A percentile compares a stretch with the other conserved stretches of the same genome.
Evolutionary conservation across 2,113 vertebrate species (phyloP).

Genomic region (Ondatra zibethicus): DNA sequence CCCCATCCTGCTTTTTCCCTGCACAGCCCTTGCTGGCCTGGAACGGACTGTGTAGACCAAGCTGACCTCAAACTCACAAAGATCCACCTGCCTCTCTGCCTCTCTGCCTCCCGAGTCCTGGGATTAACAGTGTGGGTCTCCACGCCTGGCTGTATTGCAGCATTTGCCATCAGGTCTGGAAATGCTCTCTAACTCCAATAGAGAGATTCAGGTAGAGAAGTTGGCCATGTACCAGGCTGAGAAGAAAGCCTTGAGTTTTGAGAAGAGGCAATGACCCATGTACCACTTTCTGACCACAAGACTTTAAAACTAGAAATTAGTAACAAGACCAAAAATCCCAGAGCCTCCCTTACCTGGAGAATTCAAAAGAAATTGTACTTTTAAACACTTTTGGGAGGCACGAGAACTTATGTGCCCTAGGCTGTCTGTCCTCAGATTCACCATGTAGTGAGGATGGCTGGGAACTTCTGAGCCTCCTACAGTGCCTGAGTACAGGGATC

Average conservation of each 20-base stretch:
- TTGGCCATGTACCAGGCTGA: neutral
- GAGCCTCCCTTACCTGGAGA: neutral
- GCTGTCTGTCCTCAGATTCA: neutral
- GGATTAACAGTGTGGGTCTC: neutral
- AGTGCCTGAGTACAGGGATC: neutral
- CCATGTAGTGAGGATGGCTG: neutral
- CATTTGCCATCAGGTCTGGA: neutral
- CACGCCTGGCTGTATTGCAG: neutral
- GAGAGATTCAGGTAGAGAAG: neutral
- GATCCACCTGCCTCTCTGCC: neutral
- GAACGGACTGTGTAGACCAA: neutral
- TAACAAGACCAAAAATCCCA: neutral
- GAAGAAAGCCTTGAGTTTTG: constrained; percentile 7
- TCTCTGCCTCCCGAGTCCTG: neutral
- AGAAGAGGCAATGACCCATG: neutral
- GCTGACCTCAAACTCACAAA: neutral
- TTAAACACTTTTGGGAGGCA: neutral
- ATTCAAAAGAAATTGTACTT: neutral
- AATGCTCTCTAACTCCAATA: constrained; percentile 8
- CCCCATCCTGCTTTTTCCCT: neutral
- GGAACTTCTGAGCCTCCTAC: neutral
- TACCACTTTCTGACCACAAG: neutral
- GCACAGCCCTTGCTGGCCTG: neutral
- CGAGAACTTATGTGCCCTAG: neutral
- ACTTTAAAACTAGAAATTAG: constrained; percentile 17